Percentiles rank a stretch among this genome's conserved stretches.
Evolutionary conservation across 2,888 invertebrate genomes (phyloP).

Genomic region (Eupithecia insigniata): DNA sequence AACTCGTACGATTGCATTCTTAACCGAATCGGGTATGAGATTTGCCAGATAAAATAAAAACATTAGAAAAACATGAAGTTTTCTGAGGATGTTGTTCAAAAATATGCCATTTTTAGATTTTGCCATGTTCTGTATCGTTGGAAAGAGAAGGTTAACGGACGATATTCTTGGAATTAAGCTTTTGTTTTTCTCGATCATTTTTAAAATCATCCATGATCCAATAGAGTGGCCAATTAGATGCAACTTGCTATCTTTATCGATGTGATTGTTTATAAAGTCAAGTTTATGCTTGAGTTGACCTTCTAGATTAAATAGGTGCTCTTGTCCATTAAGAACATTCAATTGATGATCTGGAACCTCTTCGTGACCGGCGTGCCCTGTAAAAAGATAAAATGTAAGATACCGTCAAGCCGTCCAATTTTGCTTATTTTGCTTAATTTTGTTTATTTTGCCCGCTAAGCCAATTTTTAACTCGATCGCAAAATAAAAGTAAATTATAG

Average conservation of each 20-base stretch:
- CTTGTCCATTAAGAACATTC: conserved; percentile 80
- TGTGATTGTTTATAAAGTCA: conserved; percentile 88
- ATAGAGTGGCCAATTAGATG: conserved; percentile 96
- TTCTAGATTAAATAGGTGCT: conserved; percentile 87
- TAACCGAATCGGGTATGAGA: conserved; percentile 81
- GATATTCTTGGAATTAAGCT: conserved; percentile 81
- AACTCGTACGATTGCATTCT: conserved; percentile 77
- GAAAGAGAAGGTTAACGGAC: conserved; percentile 91
- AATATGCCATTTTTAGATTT: conserved; percentile 89
- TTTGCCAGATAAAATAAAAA: conserved; percentile 71
- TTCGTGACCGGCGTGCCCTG: conserved; percentile 91
- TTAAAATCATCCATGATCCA: conserved; percentile 92
- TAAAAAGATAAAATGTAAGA: conserved; percentile 51
- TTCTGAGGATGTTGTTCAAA: conserved; percentile 85
- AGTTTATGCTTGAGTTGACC: conserved; percentile 93
- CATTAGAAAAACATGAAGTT: conserved; percentile 59
- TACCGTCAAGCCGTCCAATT: too few species aligned
- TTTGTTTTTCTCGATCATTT: conserved; percentile 86
- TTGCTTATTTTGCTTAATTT: too few species aligned
- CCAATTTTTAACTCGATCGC: too few species aligned
- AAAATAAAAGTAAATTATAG: too few species aligned
- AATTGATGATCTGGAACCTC: conserved; percentile 73
- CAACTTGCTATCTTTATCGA: conserved; percentile 89
- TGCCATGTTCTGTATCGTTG: conserved; percentile 93
- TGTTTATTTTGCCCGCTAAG: too few species aligned